Evolutionary conservation across 1,140 invertebrate species (phyloP).

Genomic region (Drosophila ogumai): DNA sequence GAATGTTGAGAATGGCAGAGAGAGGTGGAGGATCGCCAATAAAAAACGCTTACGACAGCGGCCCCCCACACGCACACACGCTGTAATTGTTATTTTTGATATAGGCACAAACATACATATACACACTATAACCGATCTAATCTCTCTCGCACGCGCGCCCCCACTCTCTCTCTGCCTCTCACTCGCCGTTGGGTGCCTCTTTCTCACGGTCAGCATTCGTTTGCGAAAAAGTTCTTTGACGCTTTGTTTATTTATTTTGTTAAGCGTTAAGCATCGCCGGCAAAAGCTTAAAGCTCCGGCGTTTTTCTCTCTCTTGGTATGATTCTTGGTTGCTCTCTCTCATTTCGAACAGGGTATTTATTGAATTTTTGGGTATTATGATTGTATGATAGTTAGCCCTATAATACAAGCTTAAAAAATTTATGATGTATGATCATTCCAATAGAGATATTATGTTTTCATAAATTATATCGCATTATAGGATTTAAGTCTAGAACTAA

Average conservation of each 20-base stretch:
- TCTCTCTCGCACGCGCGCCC: conserved; percentile 32
- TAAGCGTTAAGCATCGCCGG: conserved; percentile 52
- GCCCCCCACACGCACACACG: conserved; percentile 37
- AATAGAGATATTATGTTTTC: no score
- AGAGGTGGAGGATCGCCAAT: conserved; percentile 45
- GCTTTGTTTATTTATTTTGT: conserved; percentile 83
- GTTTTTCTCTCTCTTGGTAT: not conserved
- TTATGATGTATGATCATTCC: no score
- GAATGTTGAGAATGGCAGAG: not conserved
- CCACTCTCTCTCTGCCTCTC: conserved; percentile 9
- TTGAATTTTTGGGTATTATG: not conserved
- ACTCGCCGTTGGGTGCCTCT: conserved; percentile 18
- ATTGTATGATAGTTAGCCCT: no score
- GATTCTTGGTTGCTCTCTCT: conserved; percentile 2
- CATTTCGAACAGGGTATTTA: not conserved
- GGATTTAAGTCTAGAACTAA: no score
- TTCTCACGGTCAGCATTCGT: conserved; percentile 54
- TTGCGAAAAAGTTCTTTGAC: conserved; percentile 82
- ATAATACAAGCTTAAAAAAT: no score
- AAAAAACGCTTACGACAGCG: conserved; percentile 77
- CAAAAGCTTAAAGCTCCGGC: conserved; percentile 47
- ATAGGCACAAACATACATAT: conserved; percentile 8
- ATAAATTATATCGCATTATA: no score
- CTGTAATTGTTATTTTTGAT: conserved; percentile 75
- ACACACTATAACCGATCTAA: conserved; percentile 33